Conservation (phyloP, 2,113 vertebrate species). For the Semicossyphus pulcher region DNA sequence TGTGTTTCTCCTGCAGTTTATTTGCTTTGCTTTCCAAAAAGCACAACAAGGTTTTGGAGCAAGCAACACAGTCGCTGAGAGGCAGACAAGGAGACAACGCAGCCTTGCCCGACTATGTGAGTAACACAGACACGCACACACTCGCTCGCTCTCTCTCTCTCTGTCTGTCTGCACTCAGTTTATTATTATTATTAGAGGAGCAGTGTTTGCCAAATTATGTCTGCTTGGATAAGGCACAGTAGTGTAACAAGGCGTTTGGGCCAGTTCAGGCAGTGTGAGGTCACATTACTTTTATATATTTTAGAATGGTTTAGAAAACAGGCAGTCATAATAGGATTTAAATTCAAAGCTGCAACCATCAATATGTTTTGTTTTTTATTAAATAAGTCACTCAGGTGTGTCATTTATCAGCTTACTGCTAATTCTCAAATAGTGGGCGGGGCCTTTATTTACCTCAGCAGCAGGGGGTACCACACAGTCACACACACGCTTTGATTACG, state of each 20-base stretch:
- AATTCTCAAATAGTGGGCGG: too few relatives aligned
- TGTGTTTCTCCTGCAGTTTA: conserved; percentile 83
- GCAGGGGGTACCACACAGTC: too few relatives aligned
- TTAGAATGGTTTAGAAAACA: too few relatives aligned
- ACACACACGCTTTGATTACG: too few relatives aligned
- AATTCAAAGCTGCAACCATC: too few relatives aligned
- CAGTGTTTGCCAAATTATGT: conserved; percentile 35
- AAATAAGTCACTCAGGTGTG: too few relatives aligned
- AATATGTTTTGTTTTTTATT: too few relatives aligned
- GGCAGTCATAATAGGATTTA: too few relatives aligned
- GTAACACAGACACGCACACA: too few relatives aligned
- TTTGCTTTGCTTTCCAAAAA: conserved; percentile 98
- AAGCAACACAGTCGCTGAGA: conserved; percentile 95
- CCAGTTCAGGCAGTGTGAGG: not conserved
- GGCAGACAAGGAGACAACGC: conserved; percentile 85
- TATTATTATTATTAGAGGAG: not conserved
- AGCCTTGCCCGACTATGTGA: conserved; percentile 96
- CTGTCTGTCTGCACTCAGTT: conserved; percentile 13
- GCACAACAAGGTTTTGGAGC: conserved; percentile 99
- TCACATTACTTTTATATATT: too few relatives aligned
- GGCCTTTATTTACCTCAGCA: too few relatives aligned
- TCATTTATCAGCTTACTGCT: too few relatives aligned
- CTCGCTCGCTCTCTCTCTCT: not conserved
- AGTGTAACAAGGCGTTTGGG: not conserved
- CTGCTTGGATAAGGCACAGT: conserved; percentile 27